Percentiles rank a stretch among this genome's conserved stretches.
These are phyloP conservation scores for Limnothrissa miodon DNA, from an alignment of 2,113 vertebrate genomes.

Conservation along the genomic window DNA sequence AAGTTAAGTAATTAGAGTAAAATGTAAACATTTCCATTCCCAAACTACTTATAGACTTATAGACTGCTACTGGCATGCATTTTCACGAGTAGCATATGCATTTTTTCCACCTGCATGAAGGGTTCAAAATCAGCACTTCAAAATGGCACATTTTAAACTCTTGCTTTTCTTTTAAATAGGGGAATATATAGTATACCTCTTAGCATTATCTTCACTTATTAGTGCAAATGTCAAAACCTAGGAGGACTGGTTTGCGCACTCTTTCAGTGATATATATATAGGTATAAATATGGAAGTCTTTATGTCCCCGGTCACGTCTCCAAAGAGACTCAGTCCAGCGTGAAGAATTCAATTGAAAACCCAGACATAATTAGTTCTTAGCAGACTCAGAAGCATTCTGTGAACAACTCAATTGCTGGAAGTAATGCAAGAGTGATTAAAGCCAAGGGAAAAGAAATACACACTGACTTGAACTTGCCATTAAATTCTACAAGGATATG, in stretches of 20 bases:
- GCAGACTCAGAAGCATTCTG: constrained; percentile 37
- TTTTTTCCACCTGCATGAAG: constrained; percentile 33
- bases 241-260: constrained; percentile 46
- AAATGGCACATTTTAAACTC: constrained; percentile 43
- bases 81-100: constrained; percentile 39
- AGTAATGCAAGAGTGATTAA: constrained; percentile 32
- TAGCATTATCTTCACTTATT: constrained; percentile 56
- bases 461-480: neutral
- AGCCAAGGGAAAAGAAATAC: neutral
- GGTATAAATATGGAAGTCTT: constrained; percentile 29
- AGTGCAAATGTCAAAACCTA: constrained; percentile 58
- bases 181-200: constrained; percentile 38
- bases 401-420: constrained; percentile 39
- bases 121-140: constrained; percentile 53
- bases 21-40: constrained; percentile 63
- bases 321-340: constrained; percentile 38
- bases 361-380: constrained; percentile 51
- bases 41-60: constrained; percentile 23
- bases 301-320: constrained; percentile 34
- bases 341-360: constrained; percentile 50
- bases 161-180: constrained; percentile 38
- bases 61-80: constrained; percentile 19
- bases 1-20: constrained; percentile 65
- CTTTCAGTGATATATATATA: constrained; percentile 39
- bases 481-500: neutral